Base-by-base conservation (phyloP, 2,113 vertebrate genomes). In the Pangasianodon hypophthalmus region DNA sequence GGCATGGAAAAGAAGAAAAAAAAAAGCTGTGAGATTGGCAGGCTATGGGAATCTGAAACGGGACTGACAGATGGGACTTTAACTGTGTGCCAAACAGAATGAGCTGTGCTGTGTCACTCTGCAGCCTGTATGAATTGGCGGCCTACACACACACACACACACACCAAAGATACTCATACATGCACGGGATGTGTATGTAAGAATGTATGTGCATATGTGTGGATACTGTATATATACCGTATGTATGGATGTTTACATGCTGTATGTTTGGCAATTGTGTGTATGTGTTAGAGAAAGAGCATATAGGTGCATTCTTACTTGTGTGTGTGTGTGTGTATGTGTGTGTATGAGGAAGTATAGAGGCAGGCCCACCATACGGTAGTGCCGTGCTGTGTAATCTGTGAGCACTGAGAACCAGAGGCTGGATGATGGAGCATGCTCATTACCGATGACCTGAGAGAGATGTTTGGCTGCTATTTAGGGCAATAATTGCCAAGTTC, bases 361-460 rank as follows among this genome's bases (percentile, higher is more conserved):
- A 58, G 32, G 77, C 54, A 62, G 77, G n/a, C 56, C 85, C 82
- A 88, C 73, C 86, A 88, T 91, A 89, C 90, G 88, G 86, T 37
- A 77, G 75, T 56, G 52, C 60, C 19, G 44, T 89, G 89, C 91
- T 89, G 85, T 81, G 87, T 91, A 91, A 91, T 91, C 90, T 86
- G 87, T 89, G 89, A 81, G 73, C 90, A 90, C 86, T 80, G 87
- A 86, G 88, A 88, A 88, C 58, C 50, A 77, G 89, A 86, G 88
- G 56, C 89, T 89, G 89, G 89, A 71, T 93, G 89, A 95, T 93
- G 92, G 92, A 93, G 93, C 88, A 92, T 73, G 56, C 87, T 94
- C 92, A 94, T 96, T 95, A 94, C 92, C 88, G 89, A 62, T 89
- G 90, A 95, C 94, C 95, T 94, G 89, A 92, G 94, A 93, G 95